These are phyloP conservation scores for Chrysocyon brachyurus DNA, from an alignment of 2,797 vertebrate species.

Conservation along the genomic window DNA sequence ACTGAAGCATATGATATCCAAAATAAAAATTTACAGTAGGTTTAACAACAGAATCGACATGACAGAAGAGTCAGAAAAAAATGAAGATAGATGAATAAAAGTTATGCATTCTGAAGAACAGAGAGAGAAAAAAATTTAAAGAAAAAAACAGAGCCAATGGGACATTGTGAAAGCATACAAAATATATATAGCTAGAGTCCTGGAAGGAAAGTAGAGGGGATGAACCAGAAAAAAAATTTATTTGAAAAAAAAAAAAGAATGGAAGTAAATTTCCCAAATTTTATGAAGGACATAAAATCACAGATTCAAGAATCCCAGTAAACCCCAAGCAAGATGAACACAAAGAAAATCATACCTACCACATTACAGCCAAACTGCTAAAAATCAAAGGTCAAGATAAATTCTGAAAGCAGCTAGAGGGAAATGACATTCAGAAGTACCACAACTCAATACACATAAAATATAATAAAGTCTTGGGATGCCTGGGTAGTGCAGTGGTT, in stretches of 20 bases:
- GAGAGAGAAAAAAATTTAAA: neutral
- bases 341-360: neutral
- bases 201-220: neutral
- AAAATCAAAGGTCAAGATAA: neutral
- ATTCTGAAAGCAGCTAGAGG: constrained; percentile 24
- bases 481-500: too few species aligned
- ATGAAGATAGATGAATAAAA: neutral
- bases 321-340: neutral
- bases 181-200: neutral
- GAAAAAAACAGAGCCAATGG: neutral
- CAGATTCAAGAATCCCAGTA: neutral
- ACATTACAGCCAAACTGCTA: neutral
- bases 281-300: constrained; percentile 27
- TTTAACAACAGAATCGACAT: constrained; percentile 18
- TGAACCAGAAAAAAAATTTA: neutral
- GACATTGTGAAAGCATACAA: constrained; percentile 33
- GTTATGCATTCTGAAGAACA: neutral
- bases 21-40: constrained; percentile 45
- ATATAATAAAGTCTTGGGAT: neutral
- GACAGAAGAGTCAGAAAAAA: neutral
- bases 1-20: neutral
- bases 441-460: neutral
- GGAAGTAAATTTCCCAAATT: neutral
- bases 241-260: neutral
- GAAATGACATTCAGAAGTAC: neutral